Conservation (phyloP, 2,797 vertebrate genomes). For the Pempheris klunzingeri region DNA sequence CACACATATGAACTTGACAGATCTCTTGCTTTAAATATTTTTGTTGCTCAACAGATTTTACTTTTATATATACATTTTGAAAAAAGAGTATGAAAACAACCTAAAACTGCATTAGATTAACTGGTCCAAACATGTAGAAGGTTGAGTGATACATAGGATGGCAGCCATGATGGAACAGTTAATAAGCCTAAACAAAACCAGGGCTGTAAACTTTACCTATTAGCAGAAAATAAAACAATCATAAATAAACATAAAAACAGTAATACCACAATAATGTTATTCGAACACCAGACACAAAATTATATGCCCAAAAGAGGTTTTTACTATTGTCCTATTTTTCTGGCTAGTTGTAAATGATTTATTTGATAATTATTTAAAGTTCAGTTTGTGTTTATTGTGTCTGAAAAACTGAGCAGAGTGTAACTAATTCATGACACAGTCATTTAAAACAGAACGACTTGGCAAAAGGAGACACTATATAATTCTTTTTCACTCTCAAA, state of each 20-base stretch:
- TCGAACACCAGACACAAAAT: background rate
- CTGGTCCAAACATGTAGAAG: background rate
- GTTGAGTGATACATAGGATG: background rate
- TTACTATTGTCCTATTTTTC: background rate
- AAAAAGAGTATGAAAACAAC: background rate
- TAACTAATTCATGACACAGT: background rate
- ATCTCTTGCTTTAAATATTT: background rate
- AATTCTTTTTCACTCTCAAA: constrained; percentile 25
- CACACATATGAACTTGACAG: background rate
- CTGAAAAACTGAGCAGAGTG: background rate
- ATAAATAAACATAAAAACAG: no score
- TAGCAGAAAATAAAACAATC: background rate
- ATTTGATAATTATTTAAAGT: background rate
- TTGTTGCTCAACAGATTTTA: background rate
- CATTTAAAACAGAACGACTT: constrained; percentile 5
- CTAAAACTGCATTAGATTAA: background rate
- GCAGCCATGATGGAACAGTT: background rate
- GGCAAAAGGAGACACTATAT: background rate
- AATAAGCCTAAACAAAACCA: background rate
- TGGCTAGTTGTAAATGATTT: background rate
- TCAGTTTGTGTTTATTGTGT: background rate
- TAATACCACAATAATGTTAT: background rate
- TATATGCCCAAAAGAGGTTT: background rate
- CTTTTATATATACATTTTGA: background rate
- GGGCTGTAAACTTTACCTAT: background rate